Percentiles rank a stretch among this genome's conserved stretches.
phyloP scores from a whole-genome alignment of 2,888 invertebrate genomes.

The Amphipyra berbera region DNA sequence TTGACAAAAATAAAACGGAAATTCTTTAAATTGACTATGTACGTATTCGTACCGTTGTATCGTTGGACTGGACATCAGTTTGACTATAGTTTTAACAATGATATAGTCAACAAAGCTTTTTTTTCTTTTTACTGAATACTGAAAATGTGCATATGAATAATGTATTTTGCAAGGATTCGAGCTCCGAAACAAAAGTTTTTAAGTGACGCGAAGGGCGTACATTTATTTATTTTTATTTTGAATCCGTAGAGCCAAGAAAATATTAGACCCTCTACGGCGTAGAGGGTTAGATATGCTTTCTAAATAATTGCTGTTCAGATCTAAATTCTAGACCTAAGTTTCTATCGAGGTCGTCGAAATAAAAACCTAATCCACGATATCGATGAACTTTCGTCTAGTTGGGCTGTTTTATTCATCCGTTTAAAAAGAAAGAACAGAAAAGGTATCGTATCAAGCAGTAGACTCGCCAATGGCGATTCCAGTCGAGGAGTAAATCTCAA shows the following conservation, averaged over 20 bases:
- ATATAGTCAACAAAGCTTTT: slow-evolving; percentile 14
- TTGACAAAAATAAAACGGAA: slow-evolving; percentile 8
- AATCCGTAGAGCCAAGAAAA: background rate
- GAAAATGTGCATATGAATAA: slow-evolving; percentile 52
- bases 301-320: background rate
- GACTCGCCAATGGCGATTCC: slow-evolving; percentile 74
- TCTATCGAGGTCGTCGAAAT: slow-evolving; percentile 15
- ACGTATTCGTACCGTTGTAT: background rate
- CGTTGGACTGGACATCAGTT: slow-evolving; percentile 18
- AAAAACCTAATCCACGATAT: slow-evolving; percentile 11
- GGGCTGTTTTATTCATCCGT: slow-evolving; percentile 17
- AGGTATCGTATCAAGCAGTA: slow-evolving; percentile 45
- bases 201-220: slow-evolving; percentile 30
- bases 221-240: slow-evolving; percentile 40
- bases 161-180: slow-evolving; percentile 51
- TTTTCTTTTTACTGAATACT: slow-evolving; percentile 26
- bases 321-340: slow-evolving; percentile 10
- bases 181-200: slow-evolving; percentile 44
- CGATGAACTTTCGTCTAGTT: slow-evolving; percentile 2
- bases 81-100: slow-evolving; percentile 6
- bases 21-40: background rate
- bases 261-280: background rate
- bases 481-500: slow-evolving; percentile 75
- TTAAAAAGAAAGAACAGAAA: slow-evolving; percentile 41
- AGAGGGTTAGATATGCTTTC: background rate